These are phyloP conservation scores for Atta texana DNA, from an alignment of 1,140 invertebrate genomes.

Conservation along the genomic window DNA sequence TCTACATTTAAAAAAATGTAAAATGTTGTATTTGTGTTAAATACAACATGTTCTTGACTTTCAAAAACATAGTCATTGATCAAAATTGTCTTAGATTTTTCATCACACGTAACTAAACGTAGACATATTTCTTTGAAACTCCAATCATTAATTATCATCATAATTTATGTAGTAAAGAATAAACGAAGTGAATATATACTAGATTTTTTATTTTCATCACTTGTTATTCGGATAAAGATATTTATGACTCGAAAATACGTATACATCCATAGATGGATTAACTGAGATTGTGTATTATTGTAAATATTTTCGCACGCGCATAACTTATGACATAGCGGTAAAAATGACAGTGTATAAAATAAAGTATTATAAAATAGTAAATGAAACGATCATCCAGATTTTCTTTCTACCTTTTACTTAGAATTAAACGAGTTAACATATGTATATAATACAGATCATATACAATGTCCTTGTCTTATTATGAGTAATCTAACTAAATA, in stretches of 20 bases:
- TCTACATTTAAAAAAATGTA: background rate
- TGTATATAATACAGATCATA: background rate
- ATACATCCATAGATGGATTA: background rate
- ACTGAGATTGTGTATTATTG: background rate
- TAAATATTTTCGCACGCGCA: background rate
- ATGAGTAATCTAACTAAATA: conserved; percentile 35
- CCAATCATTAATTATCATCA: background rate
- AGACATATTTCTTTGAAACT: background rate
- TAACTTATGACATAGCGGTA: background rate
- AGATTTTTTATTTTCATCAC: background rate
- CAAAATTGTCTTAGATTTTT: background rate
- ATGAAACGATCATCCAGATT: background rate
- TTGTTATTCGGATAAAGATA: background rate
- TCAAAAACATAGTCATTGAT: background rate
- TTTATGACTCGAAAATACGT: background rate
- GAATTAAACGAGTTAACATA: conserved; percentile 21
- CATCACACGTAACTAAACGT: background rate
- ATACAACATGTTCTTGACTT: background rate
- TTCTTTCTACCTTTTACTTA: too few species aligned
- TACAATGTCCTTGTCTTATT: conserved; percentile 19
- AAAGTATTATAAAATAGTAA: conserved; percentile 13
- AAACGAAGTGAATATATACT: background rate
- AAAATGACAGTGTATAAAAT: conserved; percentile 14
- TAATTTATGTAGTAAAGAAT: background rate
- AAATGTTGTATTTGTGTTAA: background rate